These are phyloP conservation scores for Parazoanthus swiftii DNA, from an alignment of 92 coral and sea anemone species.

Conservation along the genomic window DNA sequence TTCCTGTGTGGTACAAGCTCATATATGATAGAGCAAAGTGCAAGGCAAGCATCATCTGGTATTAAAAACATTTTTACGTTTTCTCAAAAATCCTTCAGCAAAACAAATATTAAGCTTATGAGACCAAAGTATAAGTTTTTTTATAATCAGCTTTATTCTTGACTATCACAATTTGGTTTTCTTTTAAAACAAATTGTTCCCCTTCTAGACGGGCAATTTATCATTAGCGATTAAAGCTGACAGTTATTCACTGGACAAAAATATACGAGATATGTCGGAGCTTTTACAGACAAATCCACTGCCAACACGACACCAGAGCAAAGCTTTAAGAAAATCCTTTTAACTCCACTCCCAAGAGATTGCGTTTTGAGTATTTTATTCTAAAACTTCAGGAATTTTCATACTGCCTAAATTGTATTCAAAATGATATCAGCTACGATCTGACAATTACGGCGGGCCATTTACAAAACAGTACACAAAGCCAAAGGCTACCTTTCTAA, in stretches of 20 bases:
- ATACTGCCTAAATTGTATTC: conserved; percentile 19
- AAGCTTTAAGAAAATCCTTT: not conserved
- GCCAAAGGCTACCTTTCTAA: conserved; percentile 16
- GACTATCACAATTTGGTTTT: no score
- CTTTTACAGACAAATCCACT: not conserved
- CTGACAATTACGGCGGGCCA: not conserved
- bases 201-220: not conserved
- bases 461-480: not conserved
- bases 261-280: not conserved
- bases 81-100: no score
- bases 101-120: no score
- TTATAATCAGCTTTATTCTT: no score
- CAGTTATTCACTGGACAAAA: no score
- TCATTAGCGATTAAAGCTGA: not conserved
- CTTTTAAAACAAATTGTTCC: not conserved
- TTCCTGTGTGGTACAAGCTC: no score
- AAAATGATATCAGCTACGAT: not conserved
- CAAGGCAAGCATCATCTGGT: no score
- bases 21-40: no score
- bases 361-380: not conserved
- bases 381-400: not conserved
- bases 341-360: not conserved
- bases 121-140: no score
- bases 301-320: not conserved
- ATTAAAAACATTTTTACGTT: no score